A percentile compares a stretch with the other conserved stretches of the same genome.
phyloP scores from a whole-genome alignment of 2,888 invertebrate species.

The Scrobipalpa atriplicella region DNA sequence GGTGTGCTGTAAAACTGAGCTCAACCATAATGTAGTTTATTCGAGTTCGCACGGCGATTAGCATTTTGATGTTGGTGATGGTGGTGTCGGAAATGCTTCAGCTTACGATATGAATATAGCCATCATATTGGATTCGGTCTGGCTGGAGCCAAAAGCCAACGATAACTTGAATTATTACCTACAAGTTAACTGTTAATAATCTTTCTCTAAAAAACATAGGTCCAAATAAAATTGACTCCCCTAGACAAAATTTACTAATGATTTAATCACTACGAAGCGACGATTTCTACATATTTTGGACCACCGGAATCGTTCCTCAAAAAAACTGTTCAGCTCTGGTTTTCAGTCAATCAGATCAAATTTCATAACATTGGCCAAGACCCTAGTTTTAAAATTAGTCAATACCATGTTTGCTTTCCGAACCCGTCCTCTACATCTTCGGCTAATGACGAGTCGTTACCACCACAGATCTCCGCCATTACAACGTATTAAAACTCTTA shows the following conservation, averaged over 20 bases:
- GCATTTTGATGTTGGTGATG: slow-evolving; percentile 67
- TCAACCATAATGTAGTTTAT: slow-evolving; percentile 74
- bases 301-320: too few species aligned
- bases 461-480: slow-evolving; percentile 78
- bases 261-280: too few species aligned
- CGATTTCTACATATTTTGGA: too few species aligned
- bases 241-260: too few species aligned
- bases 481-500: slow-evolving; percentile 80
- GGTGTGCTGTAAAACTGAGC: slow-evolving; percentile 76
- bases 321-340: too few species aligned
- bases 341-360: too few species aligned
- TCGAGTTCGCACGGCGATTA: slow-evolving; percentile 62
- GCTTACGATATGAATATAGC: slow-evolving; percentile 2
- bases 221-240: too few species aligned
- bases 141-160: too few species aligned
- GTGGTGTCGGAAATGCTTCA: neutral
- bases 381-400: slow-evolving; percentile 53
- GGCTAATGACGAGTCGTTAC: slow-evolving; percentile 75
- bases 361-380: neutral
- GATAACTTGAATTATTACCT: too few species aligned
- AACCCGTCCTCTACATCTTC: slow-evolving; percentile 56
- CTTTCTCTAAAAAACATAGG: too few species aligned
- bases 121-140: too few species aligned
- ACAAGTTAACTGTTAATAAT: too few species aligned
- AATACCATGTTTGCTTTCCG: slow-evolving; percentile 57